Evolutionary conservation across 2,113 vertebrate species (phyloP), one percentile per base, ranked within the genome.

Genomic region (Melospiza georgiana): DNA sequence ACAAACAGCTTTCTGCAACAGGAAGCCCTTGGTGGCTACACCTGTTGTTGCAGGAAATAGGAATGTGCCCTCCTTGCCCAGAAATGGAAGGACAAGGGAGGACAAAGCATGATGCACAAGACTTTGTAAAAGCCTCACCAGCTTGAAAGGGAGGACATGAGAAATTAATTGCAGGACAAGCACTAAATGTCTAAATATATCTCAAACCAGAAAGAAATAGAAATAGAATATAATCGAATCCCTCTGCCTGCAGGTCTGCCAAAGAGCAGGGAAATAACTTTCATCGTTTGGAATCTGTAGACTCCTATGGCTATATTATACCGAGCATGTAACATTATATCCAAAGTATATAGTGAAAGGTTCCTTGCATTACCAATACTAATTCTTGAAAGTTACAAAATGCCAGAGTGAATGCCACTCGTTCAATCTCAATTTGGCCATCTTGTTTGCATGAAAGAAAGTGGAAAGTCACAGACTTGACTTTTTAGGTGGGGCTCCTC

Each of bases 81-180:
- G 58, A 74, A 83, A 74, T 71, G 69, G 76, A 90, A 92, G 72
- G 62, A 90, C 25, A 39, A 89, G 62, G 72, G 54, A 94, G 33
- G 41, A 94, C 76, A 94, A 67, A 94, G 84, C 76, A 96, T 88
- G 93, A 76, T 61, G 68, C 51, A 59, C 27, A 4, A 49, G 46
- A n/a, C 52, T 82, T 33, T 2, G 3, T 57, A 69, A 93, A 94
- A 90, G 11, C 49, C 35, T 72, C 61, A n/a, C 14, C 62, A 84
- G 65, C 84, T 1, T 90, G 58, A 94, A 95, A 84, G 57, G 57
- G 74, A 94, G 80, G 35, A 74, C 51, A 52, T 25, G 52, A 74
- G 74, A 94, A 93, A 97, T 69, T 46, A 94, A 92, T 41, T 76
- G 69, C 77, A 92, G 79, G 65, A 58, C 85, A 62, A 84, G 44